Evolutionary conservation across 2,888 invertebrate genomes (phyloP).

Genomic region (Lepidochrysops patricia): DNA sequence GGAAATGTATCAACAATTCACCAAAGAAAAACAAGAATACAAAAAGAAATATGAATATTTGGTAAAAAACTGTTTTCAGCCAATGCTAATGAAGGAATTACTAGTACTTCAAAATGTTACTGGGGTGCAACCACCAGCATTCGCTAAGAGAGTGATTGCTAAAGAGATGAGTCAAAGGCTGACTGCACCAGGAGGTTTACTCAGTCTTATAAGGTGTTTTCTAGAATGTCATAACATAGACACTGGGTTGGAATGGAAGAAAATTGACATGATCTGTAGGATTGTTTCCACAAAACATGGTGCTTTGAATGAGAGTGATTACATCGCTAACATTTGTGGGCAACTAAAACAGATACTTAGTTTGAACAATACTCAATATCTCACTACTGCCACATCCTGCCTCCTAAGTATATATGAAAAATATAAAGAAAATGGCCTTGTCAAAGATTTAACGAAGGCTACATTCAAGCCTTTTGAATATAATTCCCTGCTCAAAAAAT

Average conservation of each 20-base stretch:
- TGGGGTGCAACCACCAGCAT: conserved; percentile 70
- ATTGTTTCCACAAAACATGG: conserved; percentile 75
- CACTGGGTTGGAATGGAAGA: conserved; percentile 77
- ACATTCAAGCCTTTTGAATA: conserved; percentile 43
- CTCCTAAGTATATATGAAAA: conserved; percentile 66
- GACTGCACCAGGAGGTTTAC: conserved; percentile 76
- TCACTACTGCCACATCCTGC: conserved; percentile 71
- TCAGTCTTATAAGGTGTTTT: conserved; percentile 77
- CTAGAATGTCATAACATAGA: conserved; percentile 73
- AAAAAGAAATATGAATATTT: conserved; percentile 63
- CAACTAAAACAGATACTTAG: conserved; percentile 68
- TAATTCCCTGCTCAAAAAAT: conserved; percentile 31
- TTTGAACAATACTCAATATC: conserved; percentile 53
- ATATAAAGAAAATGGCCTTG: conserved; percentile 52
- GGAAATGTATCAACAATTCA: conserved; percentile 68
- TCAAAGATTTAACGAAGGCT: conserved; percentile 38
- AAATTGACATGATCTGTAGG: conserved; percentile 78
- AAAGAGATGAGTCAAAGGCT: conserved; percentile 76
- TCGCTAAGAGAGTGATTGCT: conserved; percentile 77
- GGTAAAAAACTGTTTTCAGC: conserved; percentile 72
- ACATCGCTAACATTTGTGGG: conserved; percentile 67
- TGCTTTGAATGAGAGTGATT: conserved; percentile 52
- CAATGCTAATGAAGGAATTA: conserved; percentile 79
- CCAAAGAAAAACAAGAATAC: conserved; percentile 68
- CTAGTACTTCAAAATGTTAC: conserved; percentile 75